Base-by-base conservation (phyloP, 2,888 invertebrate genomes). In the Eristalis arbustorum region DNA sequence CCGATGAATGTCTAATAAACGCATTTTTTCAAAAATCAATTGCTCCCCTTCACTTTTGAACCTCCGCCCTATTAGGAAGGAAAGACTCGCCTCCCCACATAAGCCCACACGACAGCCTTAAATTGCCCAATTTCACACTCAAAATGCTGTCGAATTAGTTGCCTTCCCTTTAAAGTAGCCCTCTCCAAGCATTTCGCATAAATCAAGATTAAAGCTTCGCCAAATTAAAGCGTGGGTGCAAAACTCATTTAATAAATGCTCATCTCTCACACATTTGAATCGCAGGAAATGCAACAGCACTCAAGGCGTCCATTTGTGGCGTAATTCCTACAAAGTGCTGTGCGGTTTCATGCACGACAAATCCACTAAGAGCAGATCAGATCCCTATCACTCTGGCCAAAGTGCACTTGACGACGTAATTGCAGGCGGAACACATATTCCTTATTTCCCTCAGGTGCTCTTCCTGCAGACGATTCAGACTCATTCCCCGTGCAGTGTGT, bases 351-450 rank as follows among this genome's bases (percentile, higher is more conserved):
- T 49, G 49, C 34, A 61, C 56, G 61, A 63, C 40, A 22, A 67
- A 79, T 31, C 56, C 40, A 10, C 66, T 61, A 56, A 77, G 69
- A 37, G 77, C 81, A 34, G 31, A 31, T 73, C 59, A 66, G 68
- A 81, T 85, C 76, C 31, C 14, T 28, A 14, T 31, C 73, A 64
- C 37, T 56, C 40, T 25, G 18, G 63, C 42, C 40, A 59, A 69
- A 82, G 73, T 81, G 77, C 82, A 82, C 77, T 81, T 81, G 62
- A 81, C 40, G 49, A 72, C 13, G 14, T 81, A 73, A 68, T 81
- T 77, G 59, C 57, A 66, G 62, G 74, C 68, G 85, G 74, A 77
- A 77, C 62, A 31, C 66, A 77, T 69, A 73, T 64, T 77, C 73
- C 31, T 23, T 72, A 80, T 72, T 72, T 80, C 72, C 85, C 74